phyloP scores from a whole-genome alignment of 2,113 vertebrate species.

The Mus spicilegus region DNA sequence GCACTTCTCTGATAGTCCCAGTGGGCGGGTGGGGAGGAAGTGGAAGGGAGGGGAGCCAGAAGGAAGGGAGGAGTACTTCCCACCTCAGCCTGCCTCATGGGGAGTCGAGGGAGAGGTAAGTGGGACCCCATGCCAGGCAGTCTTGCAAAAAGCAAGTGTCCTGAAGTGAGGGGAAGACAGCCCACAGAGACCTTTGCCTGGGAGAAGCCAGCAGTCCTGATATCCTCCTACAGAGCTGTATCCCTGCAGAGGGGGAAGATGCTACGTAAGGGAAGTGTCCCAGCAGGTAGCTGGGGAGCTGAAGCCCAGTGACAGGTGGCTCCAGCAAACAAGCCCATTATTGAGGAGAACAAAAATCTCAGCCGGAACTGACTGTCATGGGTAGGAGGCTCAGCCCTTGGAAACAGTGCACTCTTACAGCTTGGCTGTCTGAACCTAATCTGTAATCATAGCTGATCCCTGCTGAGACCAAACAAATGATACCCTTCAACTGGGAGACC shows the following conservation, averaged over 20 bases:
- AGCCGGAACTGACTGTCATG: background rate
- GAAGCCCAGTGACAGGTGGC: background rate
- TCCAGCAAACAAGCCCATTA: background rate
- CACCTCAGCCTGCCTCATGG: background rate
- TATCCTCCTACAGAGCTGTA: background rate
- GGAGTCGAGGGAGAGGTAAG: background rate
- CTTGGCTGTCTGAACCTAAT: background rate
- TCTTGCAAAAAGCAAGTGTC: background rate
- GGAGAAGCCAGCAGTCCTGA: background rate
- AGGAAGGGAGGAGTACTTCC: background rate
- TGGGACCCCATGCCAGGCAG: background rate
- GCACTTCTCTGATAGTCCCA: background rate
- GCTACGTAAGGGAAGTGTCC: background rate
- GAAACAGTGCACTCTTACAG: background rate
- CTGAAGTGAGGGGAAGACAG: background rate
- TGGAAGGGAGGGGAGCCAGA: background rate
- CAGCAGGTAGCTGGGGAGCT: background rate
- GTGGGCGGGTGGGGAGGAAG: background rate
- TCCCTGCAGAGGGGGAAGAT: background rate
- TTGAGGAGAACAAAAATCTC: background rate
- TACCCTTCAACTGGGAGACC: background rate
- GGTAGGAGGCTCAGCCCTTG: background rate
- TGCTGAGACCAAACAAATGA: background rate
- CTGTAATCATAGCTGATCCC: background rate
- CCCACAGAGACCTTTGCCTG: rapidly evolving